Base-by-base conservation (phyloP, 2,113 vertebrate genomes). In the Falcunculus frontatus region DNA sequence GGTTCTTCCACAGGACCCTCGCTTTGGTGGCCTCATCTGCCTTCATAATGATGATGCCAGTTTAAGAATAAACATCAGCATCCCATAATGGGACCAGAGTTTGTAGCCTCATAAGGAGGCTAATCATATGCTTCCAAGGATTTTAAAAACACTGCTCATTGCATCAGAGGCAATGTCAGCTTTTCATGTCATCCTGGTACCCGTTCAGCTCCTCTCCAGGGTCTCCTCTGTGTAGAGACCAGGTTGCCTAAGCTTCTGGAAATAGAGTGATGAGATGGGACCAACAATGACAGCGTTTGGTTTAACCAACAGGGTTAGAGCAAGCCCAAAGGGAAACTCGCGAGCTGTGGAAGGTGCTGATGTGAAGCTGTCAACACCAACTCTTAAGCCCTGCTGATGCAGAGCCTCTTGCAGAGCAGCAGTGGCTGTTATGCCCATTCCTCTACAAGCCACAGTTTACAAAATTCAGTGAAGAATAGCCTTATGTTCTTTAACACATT, bases 221-320 rank as follows among this genome's bases (percentile, higher is more conserved):
- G 23, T 11, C 41, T 74, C 18, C 23, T 78, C 42, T 84, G 0
- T 21, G 29, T 17, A 37, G 44, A 33, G 19, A 70, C 16, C 21
- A 50, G 70, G 57, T 33, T 73, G 27, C 27, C 22, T 13, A 55
- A 17, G 16, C 44, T 73, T 86, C 49, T 94, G 72, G 53, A 39
- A 88, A 62, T 35, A n/a, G 32, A 67, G n/a, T 44, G 30, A 42
- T 69, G 76, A 63, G 63, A 44, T 55, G 62, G 30, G 19, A 27
- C 41, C 35, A 44, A 9, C 21, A 67, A 6, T 46, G 21, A 17
- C 0, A 0, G 22, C 2, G 0, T 41, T 90, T 2, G 1, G 12
- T 74, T 88, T 11, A 26, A 17, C 41, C 0, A 0, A 3, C 41
- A 0, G 2, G 56, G 16, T 35, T 39, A 50, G 49, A 69, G 33